phyloP scores from a whole-genome alignment of 2,888 invertebrate genomes.

The Rhopalosiphum nymphaeae region DNA sequence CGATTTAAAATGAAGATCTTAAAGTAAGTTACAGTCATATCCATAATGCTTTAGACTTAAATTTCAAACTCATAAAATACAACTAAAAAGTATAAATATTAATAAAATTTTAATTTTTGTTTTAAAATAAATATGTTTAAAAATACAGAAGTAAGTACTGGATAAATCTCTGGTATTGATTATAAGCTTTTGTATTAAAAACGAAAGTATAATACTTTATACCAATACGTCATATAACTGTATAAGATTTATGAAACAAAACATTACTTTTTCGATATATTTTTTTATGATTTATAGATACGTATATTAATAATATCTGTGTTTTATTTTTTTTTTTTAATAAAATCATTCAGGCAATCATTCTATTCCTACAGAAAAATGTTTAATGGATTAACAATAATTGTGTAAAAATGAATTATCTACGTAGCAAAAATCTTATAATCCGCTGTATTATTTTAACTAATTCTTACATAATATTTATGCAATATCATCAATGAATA shows the following conservation, averaged over 20 bases:
- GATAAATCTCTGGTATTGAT: slow-evolving; percentile 41
- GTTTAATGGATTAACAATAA: neutral
- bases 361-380: neutral
- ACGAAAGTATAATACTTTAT: neutral
- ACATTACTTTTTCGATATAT: neutral
- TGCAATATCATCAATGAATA: neutral
- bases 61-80: neutral
- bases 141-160: slow-evolving; percentile 2
- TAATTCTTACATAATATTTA: neutral
- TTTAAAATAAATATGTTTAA: neutral
- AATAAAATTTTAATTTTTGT: neutral
- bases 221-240: too few relatives aligned
- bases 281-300: neutral
- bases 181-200: slow-evolving; percentile 13
- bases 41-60: neutral
- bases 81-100: neutral
- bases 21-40: neutral
- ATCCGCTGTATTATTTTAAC: neutral
- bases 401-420: neutral
- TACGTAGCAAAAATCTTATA: neutral
- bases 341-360: neutral
- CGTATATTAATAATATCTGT: neutral
- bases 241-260: neutral
- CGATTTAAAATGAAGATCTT: neutral
- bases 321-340: neutral